Evolutionary conservation across 2,888 invertebrate genomes (phyloP), one percentile per base, ranked within the genome.

Genomic region (Plebejus melissa): DNA sequence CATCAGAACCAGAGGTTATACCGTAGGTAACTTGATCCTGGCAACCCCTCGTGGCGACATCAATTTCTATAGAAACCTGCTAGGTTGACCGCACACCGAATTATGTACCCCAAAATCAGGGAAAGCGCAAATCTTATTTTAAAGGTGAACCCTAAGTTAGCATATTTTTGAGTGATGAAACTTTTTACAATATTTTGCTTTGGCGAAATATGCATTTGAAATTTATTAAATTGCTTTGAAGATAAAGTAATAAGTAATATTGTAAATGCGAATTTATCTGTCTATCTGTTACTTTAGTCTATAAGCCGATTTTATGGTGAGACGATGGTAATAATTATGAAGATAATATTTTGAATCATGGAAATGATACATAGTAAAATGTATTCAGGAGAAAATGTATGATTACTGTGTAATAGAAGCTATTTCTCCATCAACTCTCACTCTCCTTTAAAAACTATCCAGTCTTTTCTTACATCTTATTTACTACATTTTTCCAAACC

Each of bases 61-160:
- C 16, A 41, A n/a, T 70, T 70, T 70, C 70, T 70, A 70, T 41
- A 70, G 70, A 70, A 70, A 41, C 70, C n/a, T 70, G 38, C n/a
- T n/a, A 70, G 70, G 70, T 41, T 70, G 70, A 70, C 70, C 70
- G 70, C 70, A 9, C 70, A n/a, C 22, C 70, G n/a, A 22, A 9
- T 41, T 41, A 36, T n/a, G 38, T 69, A 16, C 69, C 38, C 38
- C 36, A n/a, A 70, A 70, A 70, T 70, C 41, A 70, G 70, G 36
- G 70, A 69, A 69, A 69, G 4, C 38, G 38, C 7, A 70, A 70
- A 70, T 41, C 38, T 16, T 70, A 70, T 70, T 22, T 22, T 22
- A 41, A 41, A 38, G 13, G 22, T 38, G 7, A 0, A 54, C n/a
- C 38, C n/a, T 0, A 0, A 38, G 69, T 13, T 16, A 38, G 16